Evolutionary conservation across 2,113 vertebrate genomes (phyloP), one percentile per base, ranked within the genome.

Genomic region (Antechinus flavipes): DNA sequence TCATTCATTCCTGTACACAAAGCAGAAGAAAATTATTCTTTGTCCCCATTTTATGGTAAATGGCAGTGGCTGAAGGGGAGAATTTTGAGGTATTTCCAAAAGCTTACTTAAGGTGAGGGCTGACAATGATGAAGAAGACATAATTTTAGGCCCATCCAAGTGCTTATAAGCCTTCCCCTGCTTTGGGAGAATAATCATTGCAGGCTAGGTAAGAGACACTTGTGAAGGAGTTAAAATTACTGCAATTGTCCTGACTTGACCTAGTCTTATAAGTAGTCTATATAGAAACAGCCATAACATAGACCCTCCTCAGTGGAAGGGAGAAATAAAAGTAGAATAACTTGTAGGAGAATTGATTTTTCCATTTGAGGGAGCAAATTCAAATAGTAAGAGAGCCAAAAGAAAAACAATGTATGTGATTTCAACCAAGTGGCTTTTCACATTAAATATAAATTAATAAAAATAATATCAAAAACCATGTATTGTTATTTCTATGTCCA

Each of bases 381-480:
- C 94, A 94, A 93, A 68, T 93, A 92, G 93, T 97, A 96, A 93
- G 94, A 24, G 58, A 95, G 96, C 89, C 95, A 96, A 95, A 97
- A 47, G 47, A 47, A 47, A 96, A 84, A 94, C 93, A 97, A 93
- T 91, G 89, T 89, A 76, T 94, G 95, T 95, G 93, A 96, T 96
- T 96, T 95, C 93, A 93, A 90, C 96, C 16, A 68, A 92, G 84
- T 93, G 93, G 95, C 93, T 76, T 84, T 91, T 49, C 94, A 92
- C 95, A 97, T 97, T 97, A 96, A 97, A 97, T 89, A 95, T 95
- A 94, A 97, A 97, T 98, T 96, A 98, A 94, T 92, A 91, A 56
- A 56, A 93, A 35, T 89, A 96, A 91, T 94, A 93, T 94, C 54
- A 54, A 95, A 96, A 95, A 97, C 97, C 58, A 91, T 93, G 95